These are phyloP conservation scores for Nephrotoma appendiculata DNA, from an alignment of 2,888 invertebrate genomes.

Conservation along the genomic window DNA sequence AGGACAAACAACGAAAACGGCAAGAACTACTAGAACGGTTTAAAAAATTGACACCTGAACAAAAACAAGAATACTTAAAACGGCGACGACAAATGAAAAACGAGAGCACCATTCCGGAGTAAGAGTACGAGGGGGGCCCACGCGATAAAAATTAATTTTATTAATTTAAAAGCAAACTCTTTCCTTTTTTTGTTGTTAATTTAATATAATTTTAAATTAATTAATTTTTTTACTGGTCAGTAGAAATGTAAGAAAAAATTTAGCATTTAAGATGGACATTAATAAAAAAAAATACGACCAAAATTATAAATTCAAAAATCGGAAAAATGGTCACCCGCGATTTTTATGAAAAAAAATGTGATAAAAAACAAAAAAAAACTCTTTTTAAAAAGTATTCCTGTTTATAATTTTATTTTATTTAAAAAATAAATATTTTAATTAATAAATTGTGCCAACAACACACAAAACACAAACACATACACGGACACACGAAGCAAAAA, in stretches of 20 bases:
- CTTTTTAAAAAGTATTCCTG: background rate
- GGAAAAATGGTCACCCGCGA: background rate
- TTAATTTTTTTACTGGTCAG: background rate
- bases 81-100: slow-evolving; percentile 22
- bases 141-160: background rate
- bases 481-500: background rate
- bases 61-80: slow-evolving; percentile 23
- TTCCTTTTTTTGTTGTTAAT: background rate
- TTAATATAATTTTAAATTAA: background rate
- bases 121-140: background rate
- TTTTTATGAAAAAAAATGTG: background rate
- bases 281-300: background rate
- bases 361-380: background rate
- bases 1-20: slow-evolving; percentile 2
- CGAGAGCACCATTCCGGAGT: slow-evolving; percentile 16
- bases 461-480: background rate
- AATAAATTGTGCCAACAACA: background rate
- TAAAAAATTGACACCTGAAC: slow-evolving; percentile 22
- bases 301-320: background rate
- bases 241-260: background rate
- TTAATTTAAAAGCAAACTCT: background rate
- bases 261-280: background rate
- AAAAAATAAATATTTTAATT: background rate
- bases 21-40: slow-evolving; percentile 21
- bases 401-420: background rate